Evolutionary conservation across 2,797 vertebrate species (phyloP), one percentile per base, ranked within the genome.

Genomic region (Ficedula albicollis): DNA sequence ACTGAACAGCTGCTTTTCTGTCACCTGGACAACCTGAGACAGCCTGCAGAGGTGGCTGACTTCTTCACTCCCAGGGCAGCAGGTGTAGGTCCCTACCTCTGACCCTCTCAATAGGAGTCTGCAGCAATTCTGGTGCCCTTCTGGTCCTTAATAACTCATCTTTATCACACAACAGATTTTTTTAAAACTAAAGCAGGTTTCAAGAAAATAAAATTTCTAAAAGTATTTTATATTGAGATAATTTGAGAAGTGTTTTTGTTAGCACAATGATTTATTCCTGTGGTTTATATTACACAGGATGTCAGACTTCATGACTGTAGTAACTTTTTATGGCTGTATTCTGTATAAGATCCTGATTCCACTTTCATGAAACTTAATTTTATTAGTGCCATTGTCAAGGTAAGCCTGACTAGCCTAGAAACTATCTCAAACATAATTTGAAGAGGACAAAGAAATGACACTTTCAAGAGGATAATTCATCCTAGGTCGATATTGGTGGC

Each of bases 381-480:
- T 69, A 54, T 38, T 74, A 80, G n/a, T 63, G 22, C 25, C 10
- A 48, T 77, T 93, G 73, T 51, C 66, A 83, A 88, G 46, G 76
- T 81, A 43, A 78, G 46, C n/a, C 74, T 72, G 38, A 52, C 15
- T 64, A n/a, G n/a, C n/a, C n/a, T 73, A 69, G 58, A 58, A 91
- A 86, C 14, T 75, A 55, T 78, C 39, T 96, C 3, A 4, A 83
- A 68, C 3, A 11, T 91, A 49, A 74, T 74, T 83, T 68, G 46
- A 77, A 51, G 36, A n/a, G 8, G 67, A 62, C 25, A 75, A 83
- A 89, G 38, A 83, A 80, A 43, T 38, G 17, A 2, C 34, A 18
- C 62, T 94, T 94, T 91, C 8, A 30, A 78, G 62, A 90, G 19
- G n/a, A 19, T 60, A 78, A 69, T 84, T 88, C 32, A 48, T 62